Conservation (phyloP, 2,888 invertebrate species). For the Ormyrus nitidulus region DNA sequence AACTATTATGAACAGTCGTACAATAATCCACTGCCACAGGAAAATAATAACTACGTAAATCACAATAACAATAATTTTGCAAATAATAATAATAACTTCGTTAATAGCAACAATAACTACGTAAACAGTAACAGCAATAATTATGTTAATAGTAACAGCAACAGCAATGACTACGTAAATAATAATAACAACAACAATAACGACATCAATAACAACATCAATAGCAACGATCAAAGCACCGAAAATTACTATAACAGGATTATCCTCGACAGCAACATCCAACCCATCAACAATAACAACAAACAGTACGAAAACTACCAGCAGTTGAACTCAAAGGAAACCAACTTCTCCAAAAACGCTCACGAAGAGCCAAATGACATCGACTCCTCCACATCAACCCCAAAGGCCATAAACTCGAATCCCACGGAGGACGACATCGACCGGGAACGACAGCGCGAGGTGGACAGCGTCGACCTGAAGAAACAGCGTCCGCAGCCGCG, state of each 20-base stretch:
- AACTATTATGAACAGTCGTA: not conserved
- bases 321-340: not conserved
- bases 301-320: slow-evolving; percentile 6
- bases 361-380: not conserved
- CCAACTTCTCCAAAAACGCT: not conserved
- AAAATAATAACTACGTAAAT: slow-evolving; percentile 30
- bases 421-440: slow-evolving; percentile 59
- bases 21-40: slow-evolving; percentile 23
- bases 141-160: not conserved
- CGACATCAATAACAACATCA: not conserved
- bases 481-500: slow-evolving; percentile 6
- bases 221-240: not conserved
- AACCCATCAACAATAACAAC: not conserved
- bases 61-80: not conserved
- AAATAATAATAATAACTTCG: not conserved
- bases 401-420: not conserved
- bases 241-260: slow-evolving; percentile 1
- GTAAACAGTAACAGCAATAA: not conserved
- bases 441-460: slow-evolving; percentile 57
- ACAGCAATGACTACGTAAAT: slow-evolving; percentile 6
- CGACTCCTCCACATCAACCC: not conserved
- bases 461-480: slow-evolving; percentile 55
- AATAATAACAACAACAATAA: not conserved
- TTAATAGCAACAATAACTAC: not conserved
- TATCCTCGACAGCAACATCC: not conserved